A percentile compares a stretch with the other conserved stretches of the same genome.
phyloP scores from a whole-genome alignment of 2,888 invertebrate species.

The Polymixis lichenea region DNA sequence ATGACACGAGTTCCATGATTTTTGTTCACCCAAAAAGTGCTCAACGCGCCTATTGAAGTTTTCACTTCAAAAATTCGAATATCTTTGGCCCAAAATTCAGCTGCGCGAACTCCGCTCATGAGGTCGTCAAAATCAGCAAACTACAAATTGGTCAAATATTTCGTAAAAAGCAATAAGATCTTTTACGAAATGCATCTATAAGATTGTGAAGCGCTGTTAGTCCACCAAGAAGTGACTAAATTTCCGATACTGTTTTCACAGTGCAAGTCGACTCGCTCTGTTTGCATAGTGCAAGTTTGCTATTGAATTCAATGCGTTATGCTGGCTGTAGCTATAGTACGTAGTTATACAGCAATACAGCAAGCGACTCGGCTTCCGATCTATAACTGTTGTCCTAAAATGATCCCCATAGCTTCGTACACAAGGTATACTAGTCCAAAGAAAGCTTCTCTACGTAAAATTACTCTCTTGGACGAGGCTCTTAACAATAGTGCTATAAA shows the following conservation, averaged over 20 bases:
- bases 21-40: too few species aligned
- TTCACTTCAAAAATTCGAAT: too few species aligned
- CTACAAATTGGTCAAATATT: not conserved
- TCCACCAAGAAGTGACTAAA: not conserved
- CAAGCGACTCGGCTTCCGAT: not conserved
- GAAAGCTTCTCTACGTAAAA: not conserved
- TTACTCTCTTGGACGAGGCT: not conserved
- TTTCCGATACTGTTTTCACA: not conserved
- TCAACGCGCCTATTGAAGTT: too few species aligned
- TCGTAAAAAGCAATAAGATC: not conserved
- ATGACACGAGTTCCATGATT: too few species aligned
- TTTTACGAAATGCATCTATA: not conserved
- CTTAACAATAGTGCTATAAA: constrained; percentile 3
- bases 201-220: not conserved
- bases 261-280: not conserved
- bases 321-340: not conserved
- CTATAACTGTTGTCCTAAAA: not conserved
- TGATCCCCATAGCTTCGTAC: constrained; percentile 3
- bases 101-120: too few species aligned
- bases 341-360: not conserved
- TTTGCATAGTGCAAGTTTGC: not conserved
- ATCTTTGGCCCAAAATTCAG: too few species aligned
- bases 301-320: not conserved
- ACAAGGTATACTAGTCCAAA: not conserved
- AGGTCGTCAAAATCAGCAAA: not conserved